Conservation (phyloP, 30 jellyfish, hydroid and myxozoan genomes). For the Pelagia noctiluca region DNA sequence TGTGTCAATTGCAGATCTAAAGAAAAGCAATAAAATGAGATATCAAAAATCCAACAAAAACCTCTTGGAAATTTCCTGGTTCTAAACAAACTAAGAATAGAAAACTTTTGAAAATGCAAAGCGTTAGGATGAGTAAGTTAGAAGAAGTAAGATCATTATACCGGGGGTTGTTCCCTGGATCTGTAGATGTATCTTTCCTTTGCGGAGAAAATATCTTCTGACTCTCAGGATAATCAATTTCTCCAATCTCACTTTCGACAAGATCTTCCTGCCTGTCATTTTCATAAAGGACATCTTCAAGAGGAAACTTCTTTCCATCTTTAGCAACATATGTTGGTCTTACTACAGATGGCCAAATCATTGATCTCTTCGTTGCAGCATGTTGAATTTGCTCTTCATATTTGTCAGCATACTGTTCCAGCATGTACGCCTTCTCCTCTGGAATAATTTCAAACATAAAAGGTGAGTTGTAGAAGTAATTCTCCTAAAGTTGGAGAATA, state of each 20-base stretch:
- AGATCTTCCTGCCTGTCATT: conserved; percentile 2
- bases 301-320: not conserved
- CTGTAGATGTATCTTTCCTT: no score
- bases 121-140: no score
- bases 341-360: conserved; percentile 10
- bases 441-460: not conserved
- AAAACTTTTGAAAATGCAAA: no score
- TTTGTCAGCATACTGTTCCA: conserved; percentile 52
- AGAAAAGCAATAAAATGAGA: not conserved
- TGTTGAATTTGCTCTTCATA: not conserved
- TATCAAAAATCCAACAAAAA: no score
- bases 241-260: not conserved
- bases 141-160: no score
- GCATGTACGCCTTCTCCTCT: conserved; percentile 56
- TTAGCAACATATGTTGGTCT: conserved; percentile 45
- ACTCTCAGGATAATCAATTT: not conserved
- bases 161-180: no score
- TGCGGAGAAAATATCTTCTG: not conserved
- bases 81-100: no score
- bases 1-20: not conserved
- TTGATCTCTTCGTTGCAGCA: not conserved
- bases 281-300: conserved; percentile 5
- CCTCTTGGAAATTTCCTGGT: no score
- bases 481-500: not conserved
- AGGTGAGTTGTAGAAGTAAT: not conserved